Percentiles rank a stretch among this genome's conserved stretches.
Conservation (phyloP, 2,797 vertebrate genomes). For the Sebastes kiyomatsui region DNA sequence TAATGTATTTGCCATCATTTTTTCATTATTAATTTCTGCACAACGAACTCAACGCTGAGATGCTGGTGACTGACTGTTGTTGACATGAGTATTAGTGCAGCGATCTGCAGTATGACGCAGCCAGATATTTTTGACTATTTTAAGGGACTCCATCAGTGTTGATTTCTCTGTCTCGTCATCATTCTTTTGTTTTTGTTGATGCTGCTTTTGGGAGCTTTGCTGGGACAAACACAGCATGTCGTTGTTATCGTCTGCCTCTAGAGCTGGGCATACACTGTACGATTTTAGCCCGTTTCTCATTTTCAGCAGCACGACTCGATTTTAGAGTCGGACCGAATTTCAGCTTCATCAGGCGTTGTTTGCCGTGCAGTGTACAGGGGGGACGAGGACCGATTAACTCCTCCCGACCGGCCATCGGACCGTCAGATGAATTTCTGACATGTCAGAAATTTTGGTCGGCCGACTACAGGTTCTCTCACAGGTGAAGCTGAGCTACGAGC, state of each 20-base stretch:
- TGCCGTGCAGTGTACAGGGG: background rate
- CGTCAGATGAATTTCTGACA: too few relatives aligned
- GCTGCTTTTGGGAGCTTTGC: conserved; percentile 36
- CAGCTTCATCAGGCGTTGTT: accelerated
- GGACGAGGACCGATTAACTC: too few relatives aligned
- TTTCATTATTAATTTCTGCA: conserved; percentile 22
- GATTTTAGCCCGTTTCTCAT: accelerated
- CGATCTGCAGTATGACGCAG: background rate
- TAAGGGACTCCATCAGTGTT: conserved; percentile 17
- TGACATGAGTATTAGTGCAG: conserved; percentile 10
- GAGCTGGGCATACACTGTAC: background rate
- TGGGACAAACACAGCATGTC: conserved; percentile 32
- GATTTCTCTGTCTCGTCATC: conserved; percentile 12
- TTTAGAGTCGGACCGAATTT: background rate
- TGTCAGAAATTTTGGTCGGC: too few relatives aligned
- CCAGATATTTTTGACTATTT: conserved; percentile 22
- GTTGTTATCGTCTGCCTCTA: conserved; percentile 18
- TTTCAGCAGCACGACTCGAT: background rate
- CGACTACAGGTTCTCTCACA: too few relatives aligned
- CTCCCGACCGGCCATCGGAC: accelerated
- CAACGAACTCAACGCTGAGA: conserved; percentile 32
- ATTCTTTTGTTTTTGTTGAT: conserved; percentile 28
- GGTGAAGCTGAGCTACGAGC: accelerated
- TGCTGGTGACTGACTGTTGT: conserved; percentile 4
- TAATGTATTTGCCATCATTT: conserved; percentile 32